Base-by-base conservation (phyloP, 2,113 vertebrate species). In the Ochotona curzoniae region DNA sequence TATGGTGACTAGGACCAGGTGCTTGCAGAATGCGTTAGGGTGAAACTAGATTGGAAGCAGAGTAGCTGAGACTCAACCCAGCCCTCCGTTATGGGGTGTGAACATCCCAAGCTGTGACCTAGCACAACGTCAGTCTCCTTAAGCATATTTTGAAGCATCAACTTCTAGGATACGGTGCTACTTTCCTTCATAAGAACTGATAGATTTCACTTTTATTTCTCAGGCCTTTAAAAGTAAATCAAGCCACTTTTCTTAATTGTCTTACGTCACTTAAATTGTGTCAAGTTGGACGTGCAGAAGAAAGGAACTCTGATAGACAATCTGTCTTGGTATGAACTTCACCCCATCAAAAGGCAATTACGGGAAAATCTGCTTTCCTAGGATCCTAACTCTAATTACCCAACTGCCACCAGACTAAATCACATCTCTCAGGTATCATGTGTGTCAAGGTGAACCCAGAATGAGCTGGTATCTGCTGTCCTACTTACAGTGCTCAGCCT, bases 161-260 rank as follows among this genome's bases (percentile, higher is more conserved):
- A 4, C 15, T 63, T 91, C 26, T 81, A 35, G 25, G 20, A 81
- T 74, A 20, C 20, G 38, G 21, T 73, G 21, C 21, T 93, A 28
- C 84, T 91, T 80, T 93, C 32, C 54, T 78, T 92, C 28, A 38
- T 64, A 49, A 83, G 61, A 89, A 23, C 32, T 69, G 38, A 63
- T 74, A 80, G 64, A 70, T 30, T 35, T 61, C 73, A 10, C 49
- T 87, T 85, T 84, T 83, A 64, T 89, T 80, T 86, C 64, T 92
- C 30, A 75, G 71, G 44, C 25, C 38, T 38, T 78, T 84, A 26
- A 83, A 87, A 79, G 26, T 38, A 89, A 89, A 91, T 25, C 25
- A 80, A 67, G 25, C 64, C 67, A 30, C 76, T 84, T 47, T 84
- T 26, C 17, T 76, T 26, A 8, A 75, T 69, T 80, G 5, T 32